Base-by-base conservation (phyloP, 2,797 vertebrate genomes). In the Hydrocynus forskahlii region DNA sequence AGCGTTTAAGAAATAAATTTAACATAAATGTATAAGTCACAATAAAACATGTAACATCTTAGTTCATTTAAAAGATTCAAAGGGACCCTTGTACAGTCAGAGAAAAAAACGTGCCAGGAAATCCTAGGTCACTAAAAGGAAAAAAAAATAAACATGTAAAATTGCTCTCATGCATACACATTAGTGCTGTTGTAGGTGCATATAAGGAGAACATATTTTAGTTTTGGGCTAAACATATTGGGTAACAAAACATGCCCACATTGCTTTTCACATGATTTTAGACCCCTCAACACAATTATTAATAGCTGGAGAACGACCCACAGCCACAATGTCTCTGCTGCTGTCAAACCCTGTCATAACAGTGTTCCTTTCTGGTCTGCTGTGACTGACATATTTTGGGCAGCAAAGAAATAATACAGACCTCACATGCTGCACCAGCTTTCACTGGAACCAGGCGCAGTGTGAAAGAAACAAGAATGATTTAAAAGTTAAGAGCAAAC, bases 381-480 rank as follows among this genome's bases (percentile, higher is more conserved):
- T 43, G 75, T 81, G 81, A 83, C 13, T 83, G 84, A 69, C 88
- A 82, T 86, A 80, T 89, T 86, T 85, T 81, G 75, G 55, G 80
- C 83, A 83, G 83, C 67, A 73, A 87, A 80, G 23, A 43, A 76
- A 77, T 73, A 73, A 70, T 16, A 54, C 45, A 64, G 70, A 75
- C 75, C 59, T 81, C 81, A 71, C 63, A 75, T 70, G 55, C 76
- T 76, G 83, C 40, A 8, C 14, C 52, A 45, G 60, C 79, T 72
- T 79, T 82, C 48, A 82, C 52, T 72, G 64, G 54, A 74, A 17
- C 38, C 71, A 40, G 76, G 66, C 45, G 38, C 38, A 50, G 17
- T 23, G 16, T 25, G 9, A 67, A 72, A 67, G 57, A 80, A 81
- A 68, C 80, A 69, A 68, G 55, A 78, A 54, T 69, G 57, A 78